phyloP scores from a whole-genome alignment of 2,113 vertebrate species.

The Cochlearius cochlearius region DNA sequence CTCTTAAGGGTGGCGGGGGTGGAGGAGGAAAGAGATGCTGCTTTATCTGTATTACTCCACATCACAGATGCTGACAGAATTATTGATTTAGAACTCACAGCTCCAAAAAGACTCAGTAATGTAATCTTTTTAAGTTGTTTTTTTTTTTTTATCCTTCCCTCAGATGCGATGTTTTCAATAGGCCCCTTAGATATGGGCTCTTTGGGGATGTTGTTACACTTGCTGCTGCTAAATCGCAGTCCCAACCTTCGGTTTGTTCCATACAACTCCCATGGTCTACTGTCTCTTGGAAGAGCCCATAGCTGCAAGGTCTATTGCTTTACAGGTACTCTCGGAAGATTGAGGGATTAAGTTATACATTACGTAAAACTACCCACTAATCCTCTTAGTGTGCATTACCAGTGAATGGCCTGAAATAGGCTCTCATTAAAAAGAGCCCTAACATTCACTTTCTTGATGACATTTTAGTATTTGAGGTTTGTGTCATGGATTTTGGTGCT shows the following conservation, averaged over 20 bases:
- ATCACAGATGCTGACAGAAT: constrained; percentile 68
- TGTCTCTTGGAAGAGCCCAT: constrained; percentile 56
- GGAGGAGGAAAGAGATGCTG: constrained; percentile 19
- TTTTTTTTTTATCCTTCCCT: not conserved
- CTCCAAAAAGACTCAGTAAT: constrained; percentile 62
- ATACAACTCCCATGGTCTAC: not conserved
- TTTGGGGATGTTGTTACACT: constrained; percentile 22
- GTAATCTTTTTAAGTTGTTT: not conserved
- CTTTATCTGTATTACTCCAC: constrained; percentile 55
- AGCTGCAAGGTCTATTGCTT: constrained; percentile 60
- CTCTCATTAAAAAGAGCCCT: constrained; percentile 49
- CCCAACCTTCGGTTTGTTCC: constrained; percentile 21
- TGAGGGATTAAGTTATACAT: constrained; percentile 58
- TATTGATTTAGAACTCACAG: constrained; percentile 66
- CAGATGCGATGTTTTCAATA: constrained; percentile 44
- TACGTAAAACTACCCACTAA: constrained; percentile 58
- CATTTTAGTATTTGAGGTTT: constrained; percentile 67
- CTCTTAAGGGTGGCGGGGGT: not conserved
- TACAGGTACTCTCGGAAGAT: constrained; percentile 59
- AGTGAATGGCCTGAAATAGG: constrained; percentile 65
- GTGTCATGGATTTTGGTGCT: constrained; percentile 60
- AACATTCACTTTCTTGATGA: constrained; percentile 66
- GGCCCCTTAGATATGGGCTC: constrained; percentile 34
- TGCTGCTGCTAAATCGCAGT: not conserved
- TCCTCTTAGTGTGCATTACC: constrained; percentile 62